Percentiles rank a stretch among this genome's conserved stretches.
phyloP scores from a whole-genome alignment of 2,888 invertebrate genomes.

The Drosophila subquinaria region DNA sequence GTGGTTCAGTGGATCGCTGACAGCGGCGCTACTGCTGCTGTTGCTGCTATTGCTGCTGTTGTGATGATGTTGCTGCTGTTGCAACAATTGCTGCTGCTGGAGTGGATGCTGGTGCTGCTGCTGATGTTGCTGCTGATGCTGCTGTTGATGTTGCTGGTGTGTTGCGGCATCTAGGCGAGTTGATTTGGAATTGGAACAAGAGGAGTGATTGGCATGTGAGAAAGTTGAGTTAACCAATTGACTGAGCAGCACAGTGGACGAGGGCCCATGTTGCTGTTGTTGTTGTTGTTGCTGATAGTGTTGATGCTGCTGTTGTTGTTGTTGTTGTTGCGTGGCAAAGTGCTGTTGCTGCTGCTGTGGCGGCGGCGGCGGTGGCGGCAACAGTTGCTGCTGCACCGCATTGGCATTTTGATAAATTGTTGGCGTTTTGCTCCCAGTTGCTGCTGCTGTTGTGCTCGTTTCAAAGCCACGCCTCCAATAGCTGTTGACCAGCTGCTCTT shows the following conservation, averaged over 20 bases:
- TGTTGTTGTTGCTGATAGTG: slow-evolving; percentile 60
- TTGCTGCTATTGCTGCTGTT: slow-evolving; percentile 51
- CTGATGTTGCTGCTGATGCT: slow-evolving; percentile 50
- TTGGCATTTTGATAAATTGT: slow-evolving; percentile 81
- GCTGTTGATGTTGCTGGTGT: slow-evolving; percentile 49
- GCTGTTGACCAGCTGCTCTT: slow-evolving; percentile 92
- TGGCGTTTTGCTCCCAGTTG: slow-evolving; percentile 79
- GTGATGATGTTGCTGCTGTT: slow-evolving; percentile 53
- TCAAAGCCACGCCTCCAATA: slow-evolving; percentile 91
- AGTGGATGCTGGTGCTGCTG: slow-evolving; percentile 31
- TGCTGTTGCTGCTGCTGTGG: slow-evolving; percentile 59
- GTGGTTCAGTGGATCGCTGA: slow-evolving; percentile 51
- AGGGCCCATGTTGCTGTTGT: slow-evolving; percentile 83
- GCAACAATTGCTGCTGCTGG: slow-evolving; percentile 50
- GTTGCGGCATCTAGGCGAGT: slow-evolving; percentile 65
- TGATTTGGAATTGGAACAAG: slow-evolving; percentile 69
- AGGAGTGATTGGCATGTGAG: slow-evolving; percentile 76
- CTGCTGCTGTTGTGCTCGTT: slow-evolving; percentile 44
- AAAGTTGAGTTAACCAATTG: slow-evolving; percentile 86
- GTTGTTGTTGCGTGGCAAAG: slow-evolving; percentile 57
- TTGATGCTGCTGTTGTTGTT: slow-evolving; percentile 49
- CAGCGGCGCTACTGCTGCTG: slow-evolving; percentile 52
- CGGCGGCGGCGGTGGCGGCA: slow-evolving; percentile 85
- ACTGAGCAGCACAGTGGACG: slow-evolving; percentile 86
- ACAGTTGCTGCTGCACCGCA: slow-evolving; percentile 74